Evolutionary conservation across 2,888 invertebrate species (phyloP), one percentile per base, ranked within the genome.

Genomic region (Agrilus biguttatus): DNA sequence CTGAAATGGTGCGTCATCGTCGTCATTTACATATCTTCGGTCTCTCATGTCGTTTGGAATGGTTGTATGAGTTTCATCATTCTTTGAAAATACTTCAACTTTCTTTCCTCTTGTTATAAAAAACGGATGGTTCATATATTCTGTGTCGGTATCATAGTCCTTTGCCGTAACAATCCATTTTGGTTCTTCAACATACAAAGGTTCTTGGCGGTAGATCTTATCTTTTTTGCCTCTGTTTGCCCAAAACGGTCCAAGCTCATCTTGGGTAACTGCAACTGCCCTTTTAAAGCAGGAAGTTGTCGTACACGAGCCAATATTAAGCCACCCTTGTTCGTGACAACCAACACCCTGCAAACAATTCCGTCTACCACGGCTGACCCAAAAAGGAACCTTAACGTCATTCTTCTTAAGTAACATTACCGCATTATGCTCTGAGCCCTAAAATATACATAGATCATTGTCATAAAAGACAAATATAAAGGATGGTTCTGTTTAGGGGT

Each of bases 101-200:
- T 46, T 46, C 37, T 61, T 60, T 10, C 63, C 65, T 43, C 62
- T 53, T 5, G 62, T 59, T n/a, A 58, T 53, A 45, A 59, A 63
- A 48, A 59, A 63, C 1, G 62, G 62, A 47, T 58, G 55, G 10
- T 28, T 28, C 28, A 28, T 28, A 33, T 48, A 50, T 19, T 47
- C 42, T 13, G 44, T 41, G 14, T 50, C 51, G 35, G 45, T 46
- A 33, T 53, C 53, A n/a, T 37, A 39, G 45, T 64, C 66, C 49
- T 69, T 66, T 42, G 69, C 68, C 3, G 74, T 65, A 43, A 73
- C 49, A 51, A 75, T 65, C 58, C 69, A 76, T 45, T 63, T 65
- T 0, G 76, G 76, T 55, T 75, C 70, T 17, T 75, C 72, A 1
- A 68, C 75, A 48, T 60, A 73, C 33, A 75, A 63, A 50, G 62